Base-by-base conservation (phyloP, 2,797 vertebrate genomes). In the Bradypodion ventrale region DNA sequence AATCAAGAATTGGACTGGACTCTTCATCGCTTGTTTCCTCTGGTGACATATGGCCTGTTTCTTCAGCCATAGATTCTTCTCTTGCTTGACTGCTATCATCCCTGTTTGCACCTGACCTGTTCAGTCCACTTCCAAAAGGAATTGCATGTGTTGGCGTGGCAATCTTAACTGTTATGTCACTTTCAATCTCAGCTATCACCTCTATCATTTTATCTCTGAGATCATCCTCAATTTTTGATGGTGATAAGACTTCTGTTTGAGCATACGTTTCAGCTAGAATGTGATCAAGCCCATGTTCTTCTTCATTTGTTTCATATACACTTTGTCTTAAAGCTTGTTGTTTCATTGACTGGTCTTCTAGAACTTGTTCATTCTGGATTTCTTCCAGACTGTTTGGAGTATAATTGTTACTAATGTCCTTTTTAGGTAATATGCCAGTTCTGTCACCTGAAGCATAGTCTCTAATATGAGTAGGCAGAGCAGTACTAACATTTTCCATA, bases 331-430 rank as follows among this genome's bases (percentile, higher is more conserved):
- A 73, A 74, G 27, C 62, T 74, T 62, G 42, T 40, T 72, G 65
- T 10, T 40, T 23, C 70, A 37, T 63, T 32, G 35, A 37, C 35
- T 91, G 90, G 83, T 83, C 83, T 63, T 93, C 90, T 56, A 87
- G 69, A 77, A 90, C 44, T 65, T 92, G 85, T 78, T 96, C 90
- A 29, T 85, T 91, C 1, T 94, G 94, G 65, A 88, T 75, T 70
- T 92, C 88, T 85, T 85, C 75, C 66, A 93, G 89, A 82, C 95
- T 93, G 37, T 63, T 86, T 63, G 95, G 96, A 89, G 95, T 97
- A 87, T 98, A 97, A 93, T 99, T 98, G 93, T 97, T 98, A 87
- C 99, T 96, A 90, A 75, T 96, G 73, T 98, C 98, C 93, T 98
- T 99, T 96, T 99, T 97, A 94, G 99, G 96, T 94, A 98, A 98